phyloP scores from a whole-genome alignment of 2,113 vertebrate genomes.

The Vulpes lagopus region DNA sequence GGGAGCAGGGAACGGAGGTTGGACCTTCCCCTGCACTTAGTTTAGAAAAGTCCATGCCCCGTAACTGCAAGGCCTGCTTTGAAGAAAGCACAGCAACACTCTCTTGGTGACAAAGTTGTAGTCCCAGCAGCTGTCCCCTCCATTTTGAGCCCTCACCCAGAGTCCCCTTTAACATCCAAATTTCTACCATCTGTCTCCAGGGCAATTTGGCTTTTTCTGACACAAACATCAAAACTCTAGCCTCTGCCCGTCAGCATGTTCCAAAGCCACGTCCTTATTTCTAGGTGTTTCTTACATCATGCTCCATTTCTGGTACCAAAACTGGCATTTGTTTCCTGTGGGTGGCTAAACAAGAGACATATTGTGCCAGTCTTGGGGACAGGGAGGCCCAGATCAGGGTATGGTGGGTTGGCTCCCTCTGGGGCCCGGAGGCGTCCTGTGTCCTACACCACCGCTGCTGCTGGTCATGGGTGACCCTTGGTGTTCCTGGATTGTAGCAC shows the following conservation, averaged over 20 bases:
- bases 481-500: not conserved
- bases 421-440: too few species aligned
- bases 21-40: too few species aligned
- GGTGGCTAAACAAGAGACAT: not conserved
- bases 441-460: too few species aligned
- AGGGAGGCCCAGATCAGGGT: not conserved
- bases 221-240: not conserved
- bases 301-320: not conserved
- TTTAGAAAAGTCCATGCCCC: too few species aligned
- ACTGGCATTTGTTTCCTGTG: not conserved
- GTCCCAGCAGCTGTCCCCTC: too few species aligned
- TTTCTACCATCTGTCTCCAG: not conserved
- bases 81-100: too few species aligned
- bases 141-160: not conserved
- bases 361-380: not conserved
- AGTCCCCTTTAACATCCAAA: not conserved
- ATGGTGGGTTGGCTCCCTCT: not conserved
- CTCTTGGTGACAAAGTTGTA: too few species aligned
- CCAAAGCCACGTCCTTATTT: not conserved
- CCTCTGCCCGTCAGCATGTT: not conserved
- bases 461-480: too few species aligned
- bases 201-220: not conserved
- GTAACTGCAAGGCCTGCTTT: too few species aligned
- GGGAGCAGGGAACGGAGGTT: too few species aligned
- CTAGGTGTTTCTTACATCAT: rapidly evolving